A percentile compares a stretch with the other conserved stretches of the same genome.
Evolutionary conservation across 1,140 invertebrate species (phyloP).

Genomic region (Steinernema khuongi): DNA sequence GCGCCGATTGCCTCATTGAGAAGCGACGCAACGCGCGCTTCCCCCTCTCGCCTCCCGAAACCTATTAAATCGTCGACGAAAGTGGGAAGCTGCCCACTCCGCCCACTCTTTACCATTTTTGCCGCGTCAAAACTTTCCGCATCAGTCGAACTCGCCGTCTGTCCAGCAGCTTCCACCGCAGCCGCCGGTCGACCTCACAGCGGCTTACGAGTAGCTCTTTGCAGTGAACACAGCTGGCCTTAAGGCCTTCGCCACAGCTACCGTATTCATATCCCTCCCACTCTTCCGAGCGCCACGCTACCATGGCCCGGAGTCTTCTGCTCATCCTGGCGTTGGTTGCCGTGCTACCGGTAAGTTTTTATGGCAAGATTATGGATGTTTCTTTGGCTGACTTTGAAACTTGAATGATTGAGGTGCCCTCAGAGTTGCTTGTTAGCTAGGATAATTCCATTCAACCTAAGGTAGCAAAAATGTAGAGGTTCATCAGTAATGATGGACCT

Average conservation of each 20-base stretch:
- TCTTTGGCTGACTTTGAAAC: not conserved
- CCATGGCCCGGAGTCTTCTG: not conserved
- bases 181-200: no score
- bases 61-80: constrained; percentile 1
- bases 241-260: not conserved
- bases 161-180: no score
- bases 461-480: no score
- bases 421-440: not conserved
- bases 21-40: no score
- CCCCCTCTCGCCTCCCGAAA: constrained; percentile 7
- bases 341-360: not conserved
- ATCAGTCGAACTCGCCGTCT: no score
- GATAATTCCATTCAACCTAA: no score
- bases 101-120: not conserved
- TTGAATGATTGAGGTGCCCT: not conserved
- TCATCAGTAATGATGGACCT: no score
- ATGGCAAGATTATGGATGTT: not conserved
- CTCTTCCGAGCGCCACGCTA: no score
- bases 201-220: no score
- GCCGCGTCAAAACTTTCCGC: not conserved
- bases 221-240: no score
- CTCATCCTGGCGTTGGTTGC: not conserved
- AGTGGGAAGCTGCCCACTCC: not conserved
- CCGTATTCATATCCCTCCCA: not conserved
- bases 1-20: no score